Base-by-base conservation (phyloP, 2,888 invertebrate species). In the Leptothorax acervorum region DNA sequence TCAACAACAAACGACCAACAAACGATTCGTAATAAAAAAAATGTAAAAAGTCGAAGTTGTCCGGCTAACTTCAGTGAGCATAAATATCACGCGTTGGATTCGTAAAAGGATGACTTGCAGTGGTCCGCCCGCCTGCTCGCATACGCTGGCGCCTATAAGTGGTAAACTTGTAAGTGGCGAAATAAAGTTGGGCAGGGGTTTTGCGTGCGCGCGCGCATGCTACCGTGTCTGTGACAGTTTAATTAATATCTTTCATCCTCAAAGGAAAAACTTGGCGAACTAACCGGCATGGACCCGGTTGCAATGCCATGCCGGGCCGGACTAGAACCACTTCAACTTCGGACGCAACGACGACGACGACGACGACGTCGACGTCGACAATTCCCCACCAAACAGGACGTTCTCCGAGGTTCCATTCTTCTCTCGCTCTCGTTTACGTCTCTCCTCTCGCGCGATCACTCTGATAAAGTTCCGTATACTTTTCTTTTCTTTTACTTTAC, bases 231-330 rank as follows among this genome's bases (percentile, higher is more conserved):
- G 94, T 94, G 94, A 94, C 94, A 94, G 94, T 94, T 94, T 94
- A 94, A 94, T 94, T 94, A 94, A 94, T 94, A 94, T 94, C 94
- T 94, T 93, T 93, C 94, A 92, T 93, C 93, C 90, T 93, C 93
- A 93, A 94, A 94, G 93, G 92, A 92, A 93, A 94, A 94, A 94
- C 91, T 94, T 93, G 93, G 92, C 91, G 91, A 94, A 93, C 93
- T 94, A 92, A 90, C 92, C 89, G 86, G 87, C 87, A 81, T 84
- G 84, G 87, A 83, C 79, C 89, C 78, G 68, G 76, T 78, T 28
- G 78, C 79, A 82, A 82, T 75, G 85, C 71, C 68, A 82, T 75
- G 85, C 71, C 68, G 76, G 35, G 79, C 76, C 85, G 84, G 83
- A 53, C 66, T 74, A 65, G 79, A 88, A 85, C 88, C 86, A 89